Percentiles rank a stretch among this genome's conserved stretches.
Conservation (phyloP, 2,888 invertebrate genomes). For the Reticulitermes lucifugus region DNA sequence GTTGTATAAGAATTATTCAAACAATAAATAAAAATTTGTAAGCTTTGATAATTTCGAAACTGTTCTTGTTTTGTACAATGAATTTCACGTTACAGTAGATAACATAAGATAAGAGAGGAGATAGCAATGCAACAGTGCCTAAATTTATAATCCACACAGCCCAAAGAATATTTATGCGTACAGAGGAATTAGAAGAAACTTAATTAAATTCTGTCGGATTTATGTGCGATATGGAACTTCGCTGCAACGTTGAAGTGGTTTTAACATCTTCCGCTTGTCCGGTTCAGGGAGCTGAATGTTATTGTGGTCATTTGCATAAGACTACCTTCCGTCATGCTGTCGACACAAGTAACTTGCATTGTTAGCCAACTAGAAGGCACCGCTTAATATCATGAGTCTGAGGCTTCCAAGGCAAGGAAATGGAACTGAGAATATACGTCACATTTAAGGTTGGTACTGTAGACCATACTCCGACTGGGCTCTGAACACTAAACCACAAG, state of each 20-base stretch:
- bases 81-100: too few relatives aligned
- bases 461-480: too few relatives aligned
- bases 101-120: too few relatives aligned
- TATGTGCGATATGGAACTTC: neutral
- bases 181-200: neutral
- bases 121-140: neutral
- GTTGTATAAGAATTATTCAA: too few relatives aligned
- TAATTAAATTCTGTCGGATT: neutral
- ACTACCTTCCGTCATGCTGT: neutral
- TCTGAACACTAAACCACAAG: neutral
- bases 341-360: neutral
- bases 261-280: too few relatives aligned
- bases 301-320: conserved; percentile 2
- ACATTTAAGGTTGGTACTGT: neutral
- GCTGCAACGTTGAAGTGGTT: neutral
- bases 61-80: too few relatives aligned
- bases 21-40: too few relatives aligned
- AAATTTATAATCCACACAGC: neutral
- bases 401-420: neutral
- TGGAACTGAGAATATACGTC: neutral
- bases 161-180: neutral
- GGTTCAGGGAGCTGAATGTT: neutral
- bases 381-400: too few relatives aligned
- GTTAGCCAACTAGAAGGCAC: too few relatives aligned
- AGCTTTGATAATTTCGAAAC: too few relatives aligned